Conservation (phyloP, 2,797 vertebrate genomes). For the Prunella strophiata region DNA sequence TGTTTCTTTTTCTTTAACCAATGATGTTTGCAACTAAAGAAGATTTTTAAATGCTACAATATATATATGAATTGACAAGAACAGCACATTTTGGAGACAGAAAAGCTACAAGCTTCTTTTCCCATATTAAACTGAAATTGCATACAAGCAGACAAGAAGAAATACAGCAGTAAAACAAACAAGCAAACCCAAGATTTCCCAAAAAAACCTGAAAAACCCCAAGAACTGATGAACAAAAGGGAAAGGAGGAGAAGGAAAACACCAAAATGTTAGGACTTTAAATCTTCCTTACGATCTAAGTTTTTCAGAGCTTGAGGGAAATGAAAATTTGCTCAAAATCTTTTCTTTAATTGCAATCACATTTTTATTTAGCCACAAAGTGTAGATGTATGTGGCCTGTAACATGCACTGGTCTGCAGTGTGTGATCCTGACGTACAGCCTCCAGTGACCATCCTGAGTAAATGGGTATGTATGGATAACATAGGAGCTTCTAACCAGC, state of each 20-base stretch:
- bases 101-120: background rate
- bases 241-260: background rate
- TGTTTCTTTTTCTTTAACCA: background rate
- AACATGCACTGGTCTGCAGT: background rate
- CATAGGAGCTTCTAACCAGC: background rate
- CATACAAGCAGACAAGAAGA: background rate
- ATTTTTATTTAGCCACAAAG: background rate
- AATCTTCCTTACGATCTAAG: background rate
- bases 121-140: background rate
- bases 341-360: background rate
- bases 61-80: background rate
- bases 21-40: background rate
- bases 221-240: background rate
- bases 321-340: background rate
- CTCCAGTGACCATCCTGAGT: background rate
- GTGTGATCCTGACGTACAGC: background rate
- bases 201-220: rapidly evolving
- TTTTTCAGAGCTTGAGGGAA: background rate
- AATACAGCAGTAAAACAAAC: background rate
- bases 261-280: background rate
- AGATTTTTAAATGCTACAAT: background rate
- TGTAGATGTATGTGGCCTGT: background rate
- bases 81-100: background rate
- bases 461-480: rapidly evolving
- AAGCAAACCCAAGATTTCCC: background rate